Conservation (phyloP, 2,888 invertebrate genomes). For the Spilarctia lutea region DNA sequence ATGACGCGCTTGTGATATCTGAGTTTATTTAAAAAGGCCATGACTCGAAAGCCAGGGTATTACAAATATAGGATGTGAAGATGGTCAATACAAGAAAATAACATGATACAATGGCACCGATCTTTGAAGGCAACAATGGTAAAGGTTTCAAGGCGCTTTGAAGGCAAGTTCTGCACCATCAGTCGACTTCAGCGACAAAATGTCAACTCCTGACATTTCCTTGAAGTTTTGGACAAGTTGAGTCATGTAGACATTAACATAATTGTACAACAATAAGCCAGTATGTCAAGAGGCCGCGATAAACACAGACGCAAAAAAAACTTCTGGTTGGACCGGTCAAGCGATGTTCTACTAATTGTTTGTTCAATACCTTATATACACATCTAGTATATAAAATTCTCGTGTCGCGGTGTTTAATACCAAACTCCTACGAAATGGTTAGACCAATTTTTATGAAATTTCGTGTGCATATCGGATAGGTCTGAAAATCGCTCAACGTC, state of each 20-base stretch:
- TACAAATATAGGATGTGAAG: no score
- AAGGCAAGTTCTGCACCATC: background rate
- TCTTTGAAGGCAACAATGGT: background rate
- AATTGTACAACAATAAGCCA: background rate
- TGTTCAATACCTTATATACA: background rate
- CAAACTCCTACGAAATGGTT: no score
- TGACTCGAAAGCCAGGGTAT: no score
- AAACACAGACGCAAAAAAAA: background rate
- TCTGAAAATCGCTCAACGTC: no score
- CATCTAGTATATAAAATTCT: background rate
- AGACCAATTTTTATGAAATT: no score
- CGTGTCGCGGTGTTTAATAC: no score
- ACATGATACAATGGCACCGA: background rate
- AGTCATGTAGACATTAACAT: background rate
- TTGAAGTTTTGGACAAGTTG: background rate
- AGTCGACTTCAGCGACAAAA: background rate
- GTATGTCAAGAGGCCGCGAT: background rate
- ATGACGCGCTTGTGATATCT: no score
- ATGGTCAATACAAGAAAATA: no score
- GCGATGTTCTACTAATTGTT: conserved; percentile 3
- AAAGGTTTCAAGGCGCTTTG: background rate
- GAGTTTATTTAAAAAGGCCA: no score
- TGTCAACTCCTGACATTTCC: background rate
- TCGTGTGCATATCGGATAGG: no score
- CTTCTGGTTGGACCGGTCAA: conserved; percentile 4